A percentile compares a stretch with the other conserved stretches of the same genome.
phyloP scores from a whole-genome alignment of 2,888 invertebrate species.

The Smittia sp. region DNA sequence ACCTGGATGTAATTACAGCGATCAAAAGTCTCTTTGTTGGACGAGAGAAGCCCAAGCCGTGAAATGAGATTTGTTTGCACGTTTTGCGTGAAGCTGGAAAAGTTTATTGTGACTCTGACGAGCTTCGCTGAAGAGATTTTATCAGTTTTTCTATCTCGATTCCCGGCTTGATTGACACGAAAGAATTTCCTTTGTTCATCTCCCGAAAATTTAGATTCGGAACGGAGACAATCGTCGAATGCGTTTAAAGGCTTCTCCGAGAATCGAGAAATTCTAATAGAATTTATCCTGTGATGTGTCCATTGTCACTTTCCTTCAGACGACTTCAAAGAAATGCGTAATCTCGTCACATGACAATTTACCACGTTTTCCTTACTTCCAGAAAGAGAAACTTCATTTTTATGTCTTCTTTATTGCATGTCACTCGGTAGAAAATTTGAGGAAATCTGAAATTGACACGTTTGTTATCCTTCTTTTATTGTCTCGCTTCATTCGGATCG shows the following conservation, averaged over 20 bases:
- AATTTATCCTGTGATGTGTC: neutral
- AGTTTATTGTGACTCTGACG: neutral
- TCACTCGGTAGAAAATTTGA: slow-evolving; percentile 31
- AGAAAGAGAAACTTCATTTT: slow-evolving; percentile 27
- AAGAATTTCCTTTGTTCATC: slow-evolving; percentile 7
- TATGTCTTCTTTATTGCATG: slow-evolving; percentile 40
- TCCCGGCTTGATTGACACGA: neutral
- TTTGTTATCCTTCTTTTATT: slow-evolving; percentile 38
- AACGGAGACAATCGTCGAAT: slow-evolving; percentile 11
- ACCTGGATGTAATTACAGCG: slow-evolving; percentile 30
- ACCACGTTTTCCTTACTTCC: slow-evolving; percentile 35
- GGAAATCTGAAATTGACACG: slow-evolving; percentile 41
- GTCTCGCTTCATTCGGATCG: neutral
- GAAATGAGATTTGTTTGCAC: slow-evolving; percentile 33
- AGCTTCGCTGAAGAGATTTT: slow-evolving; percentile 17
- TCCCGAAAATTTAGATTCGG: neutral
- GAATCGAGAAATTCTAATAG: neutral
- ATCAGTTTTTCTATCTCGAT: slow-evolving; percentile 5
- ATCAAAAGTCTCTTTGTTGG: slow-evolving; percentile 14
- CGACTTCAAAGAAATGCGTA: slow-evolving; percentile 41
- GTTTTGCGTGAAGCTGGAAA: slow-evolving; percentile 23
- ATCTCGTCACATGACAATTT: slow-evolving; percentile 42
- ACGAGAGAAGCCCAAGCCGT: slow-evolving; percentile 16
- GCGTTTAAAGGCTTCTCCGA: slow-evolving; percentile 10
- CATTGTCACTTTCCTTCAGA: neutral